Percentiles rank a stretch among this genome's conserved stretches.
Evolutionary conservation across 2,797 vertebrate genomes (phyloP).

Genomic region (Clangula hyemalis): DNA sequence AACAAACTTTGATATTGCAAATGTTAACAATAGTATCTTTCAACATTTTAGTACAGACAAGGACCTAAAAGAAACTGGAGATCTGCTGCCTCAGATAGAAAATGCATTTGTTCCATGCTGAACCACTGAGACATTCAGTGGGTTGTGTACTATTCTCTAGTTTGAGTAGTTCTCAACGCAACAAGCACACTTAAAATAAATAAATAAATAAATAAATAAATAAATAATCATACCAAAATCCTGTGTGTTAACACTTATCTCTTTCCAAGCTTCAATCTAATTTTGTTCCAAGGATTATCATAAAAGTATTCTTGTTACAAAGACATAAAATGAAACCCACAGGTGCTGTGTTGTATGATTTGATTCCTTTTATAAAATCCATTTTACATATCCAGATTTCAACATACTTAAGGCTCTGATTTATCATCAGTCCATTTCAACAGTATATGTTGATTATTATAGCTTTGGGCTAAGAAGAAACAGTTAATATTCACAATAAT

Average conservation of each 20-base stretch:
- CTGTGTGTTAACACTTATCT: slow-evolving; percentile 6
- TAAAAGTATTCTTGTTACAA: slow-evolving; percentile 24
- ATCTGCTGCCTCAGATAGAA: neutral
- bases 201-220: neutral
- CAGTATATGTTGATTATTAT: neutral
- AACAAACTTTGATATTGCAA: neutral
- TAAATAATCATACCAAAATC: neutral
- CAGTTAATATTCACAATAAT: neutral
- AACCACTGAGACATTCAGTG: neutral
- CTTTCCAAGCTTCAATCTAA: neutral
- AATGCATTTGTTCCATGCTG: neutral
- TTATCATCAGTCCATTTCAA: neutral
- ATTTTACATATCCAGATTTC: neutral
- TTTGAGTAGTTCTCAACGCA: neutral
- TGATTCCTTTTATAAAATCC: neutral
- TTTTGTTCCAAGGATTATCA: neutral
- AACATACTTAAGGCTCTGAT: neutral
- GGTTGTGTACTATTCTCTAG: neutral
- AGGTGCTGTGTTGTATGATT: neutral
- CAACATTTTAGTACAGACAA: neutral
- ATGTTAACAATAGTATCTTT: neutral
- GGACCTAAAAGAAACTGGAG: neutral
- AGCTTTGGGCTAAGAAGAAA: neutral
- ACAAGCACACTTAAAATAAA: neutral
- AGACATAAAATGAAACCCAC: neutral